Evolutionary conservation across 2,113 vertebrate genomes (phyloP).

Genomic region (Stercorarius parasiticus): DNA sequence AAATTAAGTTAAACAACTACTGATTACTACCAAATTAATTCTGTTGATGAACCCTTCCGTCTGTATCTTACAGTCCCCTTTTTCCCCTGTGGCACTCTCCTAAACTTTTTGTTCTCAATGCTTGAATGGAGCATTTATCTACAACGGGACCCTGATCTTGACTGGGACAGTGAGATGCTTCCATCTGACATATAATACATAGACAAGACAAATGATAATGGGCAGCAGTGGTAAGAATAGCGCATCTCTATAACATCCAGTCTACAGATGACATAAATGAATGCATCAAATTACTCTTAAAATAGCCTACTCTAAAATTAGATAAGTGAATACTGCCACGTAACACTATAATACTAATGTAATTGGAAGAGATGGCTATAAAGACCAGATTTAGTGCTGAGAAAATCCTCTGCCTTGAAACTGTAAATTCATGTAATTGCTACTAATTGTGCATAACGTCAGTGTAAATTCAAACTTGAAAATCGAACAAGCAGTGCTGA

Average conservation of each 20-base stretch:
- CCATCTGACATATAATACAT: neutral
- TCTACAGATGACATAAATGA: neutral
- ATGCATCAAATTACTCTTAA: slow-evolving; percentile 14
- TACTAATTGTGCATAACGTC: neutral
- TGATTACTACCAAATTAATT: neutral
- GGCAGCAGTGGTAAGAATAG: neutral
- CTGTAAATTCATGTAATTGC: slow-evolving; percentile 38
- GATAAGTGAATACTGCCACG: neutral
- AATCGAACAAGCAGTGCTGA: neutral
- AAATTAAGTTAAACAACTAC: neutral
- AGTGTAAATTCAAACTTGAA: neutral
- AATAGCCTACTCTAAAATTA: slow-evolving; percentile 30
- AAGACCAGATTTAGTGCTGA: neutral
- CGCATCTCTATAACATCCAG: neutral
- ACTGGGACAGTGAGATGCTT: neutral
- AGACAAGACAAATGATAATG: neutral
- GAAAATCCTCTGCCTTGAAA: slow-evolving; percentile 20
- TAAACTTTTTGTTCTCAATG: neutral
- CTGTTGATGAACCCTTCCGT: neutral
- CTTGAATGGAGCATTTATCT: neutral
- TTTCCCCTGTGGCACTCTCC: fast-evolving
- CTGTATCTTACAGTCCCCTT: neutral
- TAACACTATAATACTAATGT: neutral
- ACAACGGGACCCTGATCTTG: neutral
- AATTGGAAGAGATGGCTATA: neutral